These are phyloP conservation scores for Rotaria macrura DNA, from an alignment of 2,888 invertebrate species.

Conservation along the genomic window DNA sequence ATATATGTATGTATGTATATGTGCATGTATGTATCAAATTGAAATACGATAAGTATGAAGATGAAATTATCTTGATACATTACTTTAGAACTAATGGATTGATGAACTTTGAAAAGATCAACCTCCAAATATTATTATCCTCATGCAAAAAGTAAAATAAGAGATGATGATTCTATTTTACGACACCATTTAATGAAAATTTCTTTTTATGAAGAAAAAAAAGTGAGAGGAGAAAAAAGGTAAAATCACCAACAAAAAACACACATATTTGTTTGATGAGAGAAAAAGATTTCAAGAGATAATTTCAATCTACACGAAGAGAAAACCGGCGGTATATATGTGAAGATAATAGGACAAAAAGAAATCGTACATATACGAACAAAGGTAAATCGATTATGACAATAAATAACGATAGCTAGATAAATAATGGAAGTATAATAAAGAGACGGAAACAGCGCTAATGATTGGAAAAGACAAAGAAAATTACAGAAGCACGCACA, in stretches of 20 bases:
- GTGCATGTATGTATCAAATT: not conserved
- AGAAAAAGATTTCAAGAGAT: not conserved
- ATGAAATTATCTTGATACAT: not conserved
- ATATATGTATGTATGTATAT: not conserved
- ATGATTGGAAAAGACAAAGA: not conserved
- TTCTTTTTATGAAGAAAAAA: constrained; percentile 14
- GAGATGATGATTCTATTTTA: not conserved
- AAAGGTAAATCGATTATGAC: not conserved
- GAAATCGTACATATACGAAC: not conserved
- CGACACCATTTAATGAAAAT: constrained; percentile 17
- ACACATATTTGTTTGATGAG: constrained; percentile 3
- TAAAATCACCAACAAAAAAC: constrained; percentile 22
- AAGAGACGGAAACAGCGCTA: not conserved
- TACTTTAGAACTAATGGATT: not conserved
- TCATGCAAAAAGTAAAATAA: not conserved
- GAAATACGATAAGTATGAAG: not conserved
- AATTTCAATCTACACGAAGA: constrained; percentile 1
- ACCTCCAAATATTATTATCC: not conserved
- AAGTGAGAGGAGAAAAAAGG: not conserved
- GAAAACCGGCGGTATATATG: not conserved
- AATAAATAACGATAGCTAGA: not conserved
- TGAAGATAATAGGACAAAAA: not conserved
- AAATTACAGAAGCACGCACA: not conserved
- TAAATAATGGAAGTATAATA: not conserved
- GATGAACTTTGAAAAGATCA: not conserved